Base-by-base conservation (phyloP, 2,113 vertebrate species). In the Pan paniscus region DNA sequence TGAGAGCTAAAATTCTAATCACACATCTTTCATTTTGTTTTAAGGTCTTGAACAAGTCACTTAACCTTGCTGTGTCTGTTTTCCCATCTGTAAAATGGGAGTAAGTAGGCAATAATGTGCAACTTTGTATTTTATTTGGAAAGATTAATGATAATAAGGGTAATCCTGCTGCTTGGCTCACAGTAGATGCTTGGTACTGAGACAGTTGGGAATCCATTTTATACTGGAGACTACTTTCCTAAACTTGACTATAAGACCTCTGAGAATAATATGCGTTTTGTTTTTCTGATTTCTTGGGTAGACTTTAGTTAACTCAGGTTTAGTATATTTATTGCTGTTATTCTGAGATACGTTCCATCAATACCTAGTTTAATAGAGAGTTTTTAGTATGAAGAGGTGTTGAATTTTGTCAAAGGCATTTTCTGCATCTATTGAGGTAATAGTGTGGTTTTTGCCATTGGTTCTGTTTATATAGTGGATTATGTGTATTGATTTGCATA, bases 241-340 rank as follows among this genome's bases (percentile, higher is more conserved):
- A 11, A 76, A 52, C 8, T 61, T 57, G 38, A 67, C 13, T n/a
- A 13, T 79, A 89, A 93, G 52, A 80, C 0, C 38, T 67, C 75
- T 57, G 46, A 80, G 1, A 32, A 46, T 72, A 75, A 48, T 13
- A 12, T 2, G 35, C 25, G 20, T 35, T 93, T 79, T n/a, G 48
- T 67, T 97, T 82, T 81, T 61, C 68, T 52, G 17, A 86, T 93
- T 90, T 83, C 50, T 90, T 67, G 55, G 43, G 17, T 89, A 83
- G 20, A 72, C 35, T 68, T 32, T 64, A 32, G 7, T n/a, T 68
- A n/a, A 17, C 35, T 14, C 12, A 64, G 40, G 10, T 40, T 72
- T 92, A 46, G 43, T 48, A 50, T 17, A 27, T 83, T 84, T 84
- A 18, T 46, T 68, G 22, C 30, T 11, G 1, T 83, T 55, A 55